A percentile compares a stretch with the other conserved stretches of the same genome.
Conservation (phyloP, 2,113 vertebrate genomes). For the Pteruthius melanotis region DNA sequence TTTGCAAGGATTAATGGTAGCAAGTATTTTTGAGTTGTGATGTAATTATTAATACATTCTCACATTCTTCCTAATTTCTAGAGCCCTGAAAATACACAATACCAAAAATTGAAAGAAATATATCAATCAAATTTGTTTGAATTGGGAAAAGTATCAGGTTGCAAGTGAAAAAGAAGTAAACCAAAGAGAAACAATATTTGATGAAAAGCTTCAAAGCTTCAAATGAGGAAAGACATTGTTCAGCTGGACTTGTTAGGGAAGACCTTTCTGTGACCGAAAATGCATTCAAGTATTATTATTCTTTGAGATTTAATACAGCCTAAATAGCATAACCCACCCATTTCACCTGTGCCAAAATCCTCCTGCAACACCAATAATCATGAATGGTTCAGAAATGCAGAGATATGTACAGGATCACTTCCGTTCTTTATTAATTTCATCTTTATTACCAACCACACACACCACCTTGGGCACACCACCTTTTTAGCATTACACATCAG, state of each 20-base stretch:
- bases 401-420: neutral
- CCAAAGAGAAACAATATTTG: neutral
- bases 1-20: slow-evolving; percentile 1
- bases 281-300: neutral
- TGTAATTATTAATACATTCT: neutral
- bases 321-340: neutral
- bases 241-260: neutral
- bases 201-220: neutral
- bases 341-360: neutral
- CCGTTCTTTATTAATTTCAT: neutral
- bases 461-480: neutral
- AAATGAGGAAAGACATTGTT: neutral
- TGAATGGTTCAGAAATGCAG: neutral
- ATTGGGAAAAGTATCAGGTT: neutral
- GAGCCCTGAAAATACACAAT: neutral
- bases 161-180: neutral
- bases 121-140: neutral
- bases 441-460: neutral
- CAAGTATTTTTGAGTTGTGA: neutral
- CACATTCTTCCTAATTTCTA: neutral
- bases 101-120: neutral
- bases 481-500: neutral
- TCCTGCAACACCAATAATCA: neutral
- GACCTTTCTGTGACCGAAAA: neutral
- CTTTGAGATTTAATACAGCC: neutral